phyloP scores from a whole-genome alignment of 2,888 invertebrate species.

The Cyclophora albipunctata region DNA sequence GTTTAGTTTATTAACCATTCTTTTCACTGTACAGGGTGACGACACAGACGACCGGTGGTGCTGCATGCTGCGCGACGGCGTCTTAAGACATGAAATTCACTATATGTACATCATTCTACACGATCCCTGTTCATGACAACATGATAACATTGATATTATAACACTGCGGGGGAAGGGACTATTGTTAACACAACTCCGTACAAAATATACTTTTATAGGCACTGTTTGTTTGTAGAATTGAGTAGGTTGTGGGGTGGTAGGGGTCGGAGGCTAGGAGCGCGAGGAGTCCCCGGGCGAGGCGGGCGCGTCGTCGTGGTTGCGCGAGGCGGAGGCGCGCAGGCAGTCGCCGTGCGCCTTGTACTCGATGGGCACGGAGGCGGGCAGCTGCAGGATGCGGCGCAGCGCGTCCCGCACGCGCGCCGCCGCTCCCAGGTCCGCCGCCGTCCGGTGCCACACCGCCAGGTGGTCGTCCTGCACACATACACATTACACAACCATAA shows the following conservation, averaged over 20 bases:
- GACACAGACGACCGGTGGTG: constrained; percentile 22
- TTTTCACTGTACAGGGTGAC: constrained; percentile 44
- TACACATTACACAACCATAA: constrained; percentile 7
- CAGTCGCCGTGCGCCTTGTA: constrained; percentile 81
- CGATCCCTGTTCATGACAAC: constrained; percentile 25
- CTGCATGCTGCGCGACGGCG: constrained; percentile 30
- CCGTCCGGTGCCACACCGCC: constrained; percentile 97
- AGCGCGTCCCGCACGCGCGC: constrained; percentile 95
- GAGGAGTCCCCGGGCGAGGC: constrained; percentile 12
- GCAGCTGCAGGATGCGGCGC: constrained; percentile 95
- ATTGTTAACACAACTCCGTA: constrained; percentile 4
- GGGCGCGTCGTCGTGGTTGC: constrained; percentile 17
- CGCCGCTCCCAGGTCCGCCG: constrained; percentile 90
- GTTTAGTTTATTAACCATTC: constrained; percentile 49
- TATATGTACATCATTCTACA: constrained; percentile 48
- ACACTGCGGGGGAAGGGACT: constrained; percentile 16
- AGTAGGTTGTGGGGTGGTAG: constrained; percentile 5
- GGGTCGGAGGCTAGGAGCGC: constrained; percentile 17
- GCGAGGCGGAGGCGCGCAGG: constrained; percentile 43
- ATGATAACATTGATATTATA: too few species aligned
- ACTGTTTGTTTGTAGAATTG: neutral
- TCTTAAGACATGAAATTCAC: constrained; percentile 37
- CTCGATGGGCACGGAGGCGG: constrained; percentile 93
- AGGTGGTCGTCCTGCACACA: constrained; percentile 95
- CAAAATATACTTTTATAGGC: constrained; percentile 4